A percentile compares a stretch with the other conserved stretches of the same genome.
phyloP scores from a whole-genome alignment of 2,797 vertebrate species.

The Bufotes viridis region DNA sequence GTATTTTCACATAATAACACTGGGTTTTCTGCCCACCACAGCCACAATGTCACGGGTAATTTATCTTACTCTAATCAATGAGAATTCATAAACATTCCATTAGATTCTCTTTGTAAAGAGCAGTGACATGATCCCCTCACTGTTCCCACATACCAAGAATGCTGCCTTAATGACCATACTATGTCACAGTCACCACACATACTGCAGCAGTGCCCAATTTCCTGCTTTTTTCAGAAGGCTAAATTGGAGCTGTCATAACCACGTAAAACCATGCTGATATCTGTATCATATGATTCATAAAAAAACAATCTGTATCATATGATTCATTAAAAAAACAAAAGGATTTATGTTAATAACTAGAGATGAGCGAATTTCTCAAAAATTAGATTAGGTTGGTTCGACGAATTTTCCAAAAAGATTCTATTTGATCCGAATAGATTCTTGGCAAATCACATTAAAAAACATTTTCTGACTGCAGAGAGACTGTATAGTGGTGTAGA shows the following conservation, averaged over 20 bases:
- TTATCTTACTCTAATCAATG: slow-evolving; percentile 3
- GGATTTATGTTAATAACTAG: not conserved
- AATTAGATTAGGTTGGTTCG: too few species aligned
- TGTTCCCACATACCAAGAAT: not conserved
- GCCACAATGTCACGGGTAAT: not conserved
- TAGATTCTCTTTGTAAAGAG: slow-evolving; percentile 11
- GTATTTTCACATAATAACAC: too few species aligned
- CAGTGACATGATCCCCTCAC: not conserved
- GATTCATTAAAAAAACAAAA: not conserved
- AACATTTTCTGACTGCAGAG: too few species aligned
- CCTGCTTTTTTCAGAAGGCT: not conserved
- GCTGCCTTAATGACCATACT: not conserved
- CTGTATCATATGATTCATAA: not conserved
- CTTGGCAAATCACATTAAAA: too few species aligned
- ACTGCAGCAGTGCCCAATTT: not conserved
- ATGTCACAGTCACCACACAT: not conserved
- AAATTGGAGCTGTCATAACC: not conserved
- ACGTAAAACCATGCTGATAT: not conserved
- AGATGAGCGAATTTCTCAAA: too few species aligned
- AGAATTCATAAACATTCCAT: slow-evolving; percentile 12
- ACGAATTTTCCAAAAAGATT: too few species aligned
- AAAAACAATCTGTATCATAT: not conserved
- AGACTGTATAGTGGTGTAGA: too few species aligned
- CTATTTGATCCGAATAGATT: too few species aligned
- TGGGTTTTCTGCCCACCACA: not conserved